Conservation (phyloP, 2,113 vertebrate species). For the Tretioscincus oriximinensis region DNA sequence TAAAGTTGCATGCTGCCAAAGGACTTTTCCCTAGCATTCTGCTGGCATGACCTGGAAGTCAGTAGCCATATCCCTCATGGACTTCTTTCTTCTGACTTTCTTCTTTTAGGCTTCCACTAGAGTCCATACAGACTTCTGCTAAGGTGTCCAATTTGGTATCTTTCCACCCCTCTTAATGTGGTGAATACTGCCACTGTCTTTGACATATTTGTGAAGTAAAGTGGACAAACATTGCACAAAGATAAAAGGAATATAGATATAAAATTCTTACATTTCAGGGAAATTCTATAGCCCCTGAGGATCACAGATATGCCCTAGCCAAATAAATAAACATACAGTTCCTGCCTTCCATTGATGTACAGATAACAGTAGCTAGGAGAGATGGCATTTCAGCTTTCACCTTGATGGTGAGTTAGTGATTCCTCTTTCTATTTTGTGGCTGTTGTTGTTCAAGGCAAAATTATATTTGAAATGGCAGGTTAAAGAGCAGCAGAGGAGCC, state of each 20-base stretch:
- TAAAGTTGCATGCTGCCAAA: too few species aligned
- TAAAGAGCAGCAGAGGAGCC: slow-evolving; percentile 62
- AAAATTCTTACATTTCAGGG: slow-evolving; percentile 64
- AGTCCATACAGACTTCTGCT: slow-evolving; percentile 8
- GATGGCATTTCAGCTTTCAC: slow-evolving; percentile 69
- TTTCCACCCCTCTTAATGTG: neutral
- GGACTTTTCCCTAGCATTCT: too few species aligned
- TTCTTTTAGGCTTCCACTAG: neutral
- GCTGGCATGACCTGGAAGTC: neutral
- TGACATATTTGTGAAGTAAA: slow-evolving; percentile 44
- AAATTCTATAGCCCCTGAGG: slow-evolving; percentile 57
- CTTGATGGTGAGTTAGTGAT: slow-evolving; percentile 57
- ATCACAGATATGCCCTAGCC: slow-evolving; percentile 61
- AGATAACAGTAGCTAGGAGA: slow-evolving; percentile 57
- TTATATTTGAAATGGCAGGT: slow-evolving; percentile 67
- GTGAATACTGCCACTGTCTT: slow-evolving; percentile 16
- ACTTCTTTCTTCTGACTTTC: neutral
- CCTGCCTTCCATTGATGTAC: slow-evolving; percentile 50
- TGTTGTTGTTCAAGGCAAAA: slow-evolving; percentile 66
- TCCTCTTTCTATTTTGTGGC: slow-evolving; percentile 48
- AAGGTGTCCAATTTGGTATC: slow-evolving; percentile 55
- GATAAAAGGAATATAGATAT: slow-evolving; percentile 22
- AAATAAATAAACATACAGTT: slow-evolving; percentile 64
- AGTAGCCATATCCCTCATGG: neutral
- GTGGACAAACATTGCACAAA: slow-evolving; percentile 8